A percentile compares a stretch with the other conserved stretches of the same genome.
Conservation (phyloP, 2,888 invertebrate genomes). For the Synanthedon formicaeformis region DNA sequence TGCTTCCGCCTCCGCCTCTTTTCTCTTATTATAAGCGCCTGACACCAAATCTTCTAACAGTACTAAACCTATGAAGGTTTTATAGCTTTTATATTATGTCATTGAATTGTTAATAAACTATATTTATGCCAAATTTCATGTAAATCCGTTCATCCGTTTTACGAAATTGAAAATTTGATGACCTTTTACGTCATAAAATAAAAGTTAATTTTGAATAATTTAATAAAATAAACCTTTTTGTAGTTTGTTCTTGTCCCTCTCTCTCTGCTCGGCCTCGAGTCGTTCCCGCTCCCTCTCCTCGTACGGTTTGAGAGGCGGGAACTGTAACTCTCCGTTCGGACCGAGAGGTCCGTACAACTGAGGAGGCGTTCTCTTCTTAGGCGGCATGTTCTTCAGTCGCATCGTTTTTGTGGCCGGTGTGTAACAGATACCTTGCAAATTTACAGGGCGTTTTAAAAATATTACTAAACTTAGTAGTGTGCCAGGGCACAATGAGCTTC, state of each 20-base stretch:
- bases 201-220: constrained; percentile 1
- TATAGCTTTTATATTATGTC: too few species aligned
- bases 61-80: constrained; percentile 44
- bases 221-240: constrained; percentile 37
- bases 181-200: too few species aligned
- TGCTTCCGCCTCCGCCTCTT: constrained; percentile 43
- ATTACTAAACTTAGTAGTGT: too few species aligned
- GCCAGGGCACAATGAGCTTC: too few species aligned
- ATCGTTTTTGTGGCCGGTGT: constrained; percentile 35
- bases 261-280: constrained; percentile 28
- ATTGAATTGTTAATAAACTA: too few species aligned
- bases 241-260: constrained; percentile 37
- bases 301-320: constrained; percentile 66
- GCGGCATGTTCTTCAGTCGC: constrained; percentile 48
- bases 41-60: constrained; percentile 68
- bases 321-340: constrained; percentile 65
- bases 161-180: too few species aligned
- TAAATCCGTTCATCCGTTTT: too few species aligned
- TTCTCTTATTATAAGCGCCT: constrained; percentile 63
- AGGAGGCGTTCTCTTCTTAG: constrained; percentile 34
- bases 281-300: constrained; percentile 51
- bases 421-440: constrained; percentile 44
- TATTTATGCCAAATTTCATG: too few species aligned
- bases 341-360: constrained; percentile 49
- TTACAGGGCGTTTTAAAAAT: too few species aligned